A percentile compares a stretch with the other conserved stretches of the same genome.
phyloP scores from a whole-genome alignment of 2,888 invertebrate species.

The Nudaria mundana region DNA sequence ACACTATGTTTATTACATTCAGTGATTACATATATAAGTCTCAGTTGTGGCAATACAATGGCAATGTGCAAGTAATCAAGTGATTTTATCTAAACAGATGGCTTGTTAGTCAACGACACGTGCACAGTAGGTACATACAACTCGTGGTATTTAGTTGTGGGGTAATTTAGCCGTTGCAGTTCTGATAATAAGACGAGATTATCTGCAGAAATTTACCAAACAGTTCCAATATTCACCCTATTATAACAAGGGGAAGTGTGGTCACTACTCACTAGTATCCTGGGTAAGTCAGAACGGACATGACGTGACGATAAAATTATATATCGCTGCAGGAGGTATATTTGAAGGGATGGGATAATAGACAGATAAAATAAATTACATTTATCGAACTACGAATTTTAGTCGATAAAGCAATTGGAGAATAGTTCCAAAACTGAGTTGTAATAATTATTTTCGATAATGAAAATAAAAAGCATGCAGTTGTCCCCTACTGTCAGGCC shows the following conservation, averaged over 20 bases:
- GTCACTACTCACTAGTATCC: too few relatives aligned
- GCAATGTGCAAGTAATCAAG: slow-evolving; percentile 26
- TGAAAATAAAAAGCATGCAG: too few relatives aligned
- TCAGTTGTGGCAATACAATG: slow-evolving; percentile 13
- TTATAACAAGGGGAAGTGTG: slow-evolving; percentile 17
- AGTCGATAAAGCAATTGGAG: too few relatives aligned
- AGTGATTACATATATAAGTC: slow-evolving; percentile 1
- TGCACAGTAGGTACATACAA: slow-evolving; percentile 16
- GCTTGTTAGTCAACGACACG: slow-evolving; percentile 26
- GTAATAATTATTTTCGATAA: too few relatives aligned
- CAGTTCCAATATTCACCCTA: slow-evolving; percentile 27
- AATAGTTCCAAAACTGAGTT: too few relatives aligned
- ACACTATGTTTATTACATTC: slow-evolving; percentile 9
- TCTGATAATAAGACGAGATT: slow-evolving; percentile 15
- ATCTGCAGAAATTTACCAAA: slow-evolving; percentile 22
- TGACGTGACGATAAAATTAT: too few relatives aligned
- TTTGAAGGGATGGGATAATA: too few relatives aligned
- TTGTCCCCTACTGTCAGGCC: too few relatives aligned
- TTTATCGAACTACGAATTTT: too few relatives aligned
- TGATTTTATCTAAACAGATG: slow-evolving; percentile 24
- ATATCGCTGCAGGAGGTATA: too few relatives aligned
- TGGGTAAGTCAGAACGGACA: too few relatives aligned
- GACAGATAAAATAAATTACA: too few relatives aligned
- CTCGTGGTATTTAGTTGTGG: background rate
- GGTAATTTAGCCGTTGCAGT: slow-evolving; percentile 9